phyloP scores from a whole-genome alignment of 2,113 vertebrate species.

The Riparia riparia region DNA sequence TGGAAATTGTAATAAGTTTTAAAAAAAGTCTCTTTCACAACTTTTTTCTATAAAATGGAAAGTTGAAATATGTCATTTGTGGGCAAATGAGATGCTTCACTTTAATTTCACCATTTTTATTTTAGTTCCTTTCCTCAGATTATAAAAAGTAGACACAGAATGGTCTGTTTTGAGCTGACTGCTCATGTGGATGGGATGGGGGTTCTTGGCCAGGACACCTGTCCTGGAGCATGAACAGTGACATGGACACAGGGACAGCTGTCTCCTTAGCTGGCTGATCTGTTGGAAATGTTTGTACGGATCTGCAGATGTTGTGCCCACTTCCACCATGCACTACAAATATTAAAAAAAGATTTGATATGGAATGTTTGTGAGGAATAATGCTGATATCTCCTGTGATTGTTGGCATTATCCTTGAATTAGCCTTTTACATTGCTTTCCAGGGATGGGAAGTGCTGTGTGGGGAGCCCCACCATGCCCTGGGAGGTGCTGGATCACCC shows the following conservation, averaged over 20 bases:
- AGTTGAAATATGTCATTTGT: conserved; percentile 54
- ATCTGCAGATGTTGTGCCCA: neutral
- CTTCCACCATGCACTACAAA: neutral
- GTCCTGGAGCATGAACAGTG: neutral
- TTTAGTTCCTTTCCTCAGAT: neutral
- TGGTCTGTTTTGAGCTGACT: neutral
- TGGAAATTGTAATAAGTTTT: conserved; percentile 51
- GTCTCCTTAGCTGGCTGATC: neutral
- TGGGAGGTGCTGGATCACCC: neutral
- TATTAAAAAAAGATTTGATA: neutral
- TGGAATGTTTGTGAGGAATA: neutral
- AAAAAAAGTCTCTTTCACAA: conserved; percentile 26
- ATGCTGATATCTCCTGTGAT: neutral
- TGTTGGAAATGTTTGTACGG: neutral
- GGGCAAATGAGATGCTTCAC: conserved; percentile 46
- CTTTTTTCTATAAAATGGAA: conserved; percentile 34
- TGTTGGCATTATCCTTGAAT: neutral
- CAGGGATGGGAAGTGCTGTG: neutral
- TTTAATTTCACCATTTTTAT: conserved; percentile 10
- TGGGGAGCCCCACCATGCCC: accelerated
- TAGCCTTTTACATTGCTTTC: neutral
- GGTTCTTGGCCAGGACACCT: neutral
- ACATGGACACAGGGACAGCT: accelerated
- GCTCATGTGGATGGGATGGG: neutral
- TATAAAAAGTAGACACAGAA: neutral